Base-by-base conservation (phyloP, 1,140 invertebrate genomes). In the Tetragnatha versicolor region DNA sequence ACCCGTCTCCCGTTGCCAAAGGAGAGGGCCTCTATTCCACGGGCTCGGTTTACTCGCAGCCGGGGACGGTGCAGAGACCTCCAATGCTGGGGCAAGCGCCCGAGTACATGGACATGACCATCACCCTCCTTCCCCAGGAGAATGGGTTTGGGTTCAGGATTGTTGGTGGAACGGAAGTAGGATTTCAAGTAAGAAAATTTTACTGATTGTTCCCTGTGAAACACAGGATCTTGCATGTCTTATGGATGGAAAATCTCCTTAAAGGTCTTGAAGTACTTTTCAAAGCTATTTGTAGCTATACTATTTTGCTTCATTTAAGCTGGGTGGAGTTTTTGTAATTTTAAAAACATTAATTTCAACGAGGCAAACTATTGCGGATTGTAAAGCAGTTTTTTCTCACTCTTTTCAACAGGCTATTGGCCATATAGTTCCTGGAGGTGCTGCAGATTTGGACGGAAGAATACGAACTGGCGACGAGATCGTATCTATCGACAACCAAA, bases 131-230 rank as follows among this genome's bases (percentile, higher is more conserved):
- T 47, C 88, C 93, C 61, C 92, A 94, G 84, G 92, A 95, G 63
- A 90, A 90, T 84, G 95, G 95, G 17, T 98, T 99, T 88, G 98
- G 98, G 7, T 99, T 99, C 88, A 89, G 97, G 82, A 97, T 99
- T 85, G 94, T 99, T 29, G 97, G 97, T 20, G 97, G 97, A 35
- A 96, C 95, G 0, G 97, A 99, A 87, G 97, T 98, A 88, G 94
- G 94, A 80, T 96, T 95, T 81, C 93, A 98, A 87, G 94, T 93
- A 88, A 84, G 86, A 85, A n/a, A n/a, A n/a, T n/a, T n/a, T n/a
- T n/a, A n/a, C n/a, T n/a, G n/a, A n/a, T n/a, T n/a, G n/a, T n/a
- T n/a, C n/a, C n/a, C n/a, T n/a, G n/a, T n/a, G n/a, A n/a, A n/a
- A n/a, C n/a, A n/a, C n/a, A n/a, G n/a, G n/a, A n/a, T n/a, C n/a